A percentile compares a stretch with the other conserved stretches of the same genome.
phyloP scores from a whole-genome alignment of 2,888 invertebrate genomes.

The Trissoscelio sp. region DNA sequence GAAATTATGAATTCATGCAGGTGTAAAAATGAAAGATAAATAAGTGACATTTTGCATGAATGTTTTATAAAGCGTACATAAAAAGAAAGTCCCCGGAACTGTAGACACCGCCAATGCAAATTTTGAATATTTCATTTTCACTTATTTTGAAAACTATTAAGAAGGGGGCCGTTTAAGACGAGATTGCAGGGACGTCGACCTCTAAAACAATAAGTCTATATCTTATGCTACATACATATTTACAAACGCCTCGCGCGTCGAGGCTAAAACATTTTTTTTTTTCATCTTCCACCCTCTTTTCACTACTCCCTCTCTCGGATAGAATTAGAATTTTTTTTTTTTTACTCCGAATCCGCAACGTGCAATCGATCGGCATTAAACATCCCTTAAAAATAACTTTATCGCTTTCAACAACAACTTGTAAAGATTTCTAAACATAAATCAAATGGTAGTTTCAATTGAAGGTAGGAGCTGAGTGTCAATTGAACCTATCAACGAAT shows the following conservation, averaged over 20 bases:
- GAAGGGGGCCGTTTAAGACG: slow-evolving; percentile 76
- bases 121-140: neutral
- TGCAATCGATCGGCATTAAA: slow-evolving; percentile 70
- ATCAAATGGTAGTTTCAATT: slow-evolving; percentile 42
- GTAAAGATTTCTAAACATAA: slow-evolving; percentile 57
- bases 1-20: no score
- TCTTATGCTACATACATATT: slow-evolving; percentile 83
- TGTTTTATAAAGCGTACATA: no score
- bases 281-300: neutral
- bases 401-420: slow-evolving; percentile 49
- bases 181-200: slow-evolving; percentile 80
- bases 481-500: no score
- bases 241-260: slow-evolving; percentile 78
- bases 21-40: no score
- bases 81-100: no score
- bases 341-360: slow-evolving; percentile 75
- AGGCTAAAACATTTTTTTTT: slow-evolving; percentile 70
- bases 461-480: slow-evolving; percentile 65
- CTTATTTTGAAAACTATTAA: slow-evolving; percentile 65
- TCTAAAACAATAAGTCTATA: slow-evolving; percentile 82
- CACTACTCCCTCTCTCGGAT: slow-evolving; percentile 10
- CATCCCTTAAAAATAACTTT: slow-evolving; percentile 39
- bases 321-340: slow-evolving; percentile 67
- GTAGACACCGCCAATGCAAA: no score
- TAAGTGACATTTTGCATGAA: no score